Evolutionary conservation across 2,113 vertebrate species (phyloP).

Genomic region (Malurus melanocephalus): DNA sequence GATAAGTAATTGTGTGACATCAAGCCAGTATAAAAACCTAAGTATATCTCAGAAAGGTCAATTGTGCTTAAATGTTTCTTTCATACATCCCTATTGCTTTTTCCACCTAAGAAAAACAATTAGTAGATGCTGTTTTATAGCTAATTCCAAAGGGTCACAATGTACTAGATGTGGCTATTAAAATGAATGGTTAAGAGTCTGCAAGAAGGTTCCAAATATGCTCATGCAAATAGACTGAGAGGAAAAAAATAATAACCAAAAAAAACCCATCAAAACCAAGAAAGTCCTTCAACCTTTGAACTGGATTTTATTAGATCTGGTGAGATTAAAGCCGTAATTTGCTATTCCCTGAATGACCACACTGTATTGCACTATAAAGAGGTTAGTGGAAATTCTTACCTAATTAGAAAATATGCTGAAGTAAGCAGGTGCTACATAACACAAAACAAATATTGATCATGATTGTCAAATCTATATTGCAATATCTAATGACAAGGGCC

Average conservation of each 20-base stretch:
- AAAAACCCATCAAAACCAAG: not conserved
- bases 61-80: not conserved
- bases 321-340: conserved; percentile 50
- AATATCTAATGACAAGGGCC: not conserved
- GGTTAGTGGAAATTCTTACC: conserved; percentile 31
- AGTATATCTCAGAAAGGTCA: not conserved
- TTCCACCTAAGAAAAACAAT: conserved; percentile 11
- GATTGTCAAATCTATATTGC: conserved; percentile 9
- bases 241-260: not conserved
- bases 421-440: conserved; percentile 8
- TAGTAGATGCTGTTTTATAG: not conserved
- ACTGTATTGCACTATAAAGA: not conserved
- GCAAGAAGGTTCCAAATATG: not conserved
- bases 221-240: not conserved
- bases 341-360: not conserved
- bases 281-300: conserved; percentile 14
- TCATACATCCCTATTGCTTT: not conserved
- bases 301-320: conserved; percentile 18
- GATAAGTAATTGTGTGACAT: not conserved
- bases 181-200: not conserved
- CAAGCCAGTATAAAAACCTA: not conserved
- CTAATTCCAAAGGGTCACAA: not conserved
- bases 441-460: conserved; percentile 48
- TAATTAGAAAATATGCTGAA: conserved; percentile 64
- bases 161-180: not conserved